phyloP scores from a whole-genome alignment of 37 sponge, comb jelly and placozoan genomes.

The Bolinopsis microptera region DNA sequence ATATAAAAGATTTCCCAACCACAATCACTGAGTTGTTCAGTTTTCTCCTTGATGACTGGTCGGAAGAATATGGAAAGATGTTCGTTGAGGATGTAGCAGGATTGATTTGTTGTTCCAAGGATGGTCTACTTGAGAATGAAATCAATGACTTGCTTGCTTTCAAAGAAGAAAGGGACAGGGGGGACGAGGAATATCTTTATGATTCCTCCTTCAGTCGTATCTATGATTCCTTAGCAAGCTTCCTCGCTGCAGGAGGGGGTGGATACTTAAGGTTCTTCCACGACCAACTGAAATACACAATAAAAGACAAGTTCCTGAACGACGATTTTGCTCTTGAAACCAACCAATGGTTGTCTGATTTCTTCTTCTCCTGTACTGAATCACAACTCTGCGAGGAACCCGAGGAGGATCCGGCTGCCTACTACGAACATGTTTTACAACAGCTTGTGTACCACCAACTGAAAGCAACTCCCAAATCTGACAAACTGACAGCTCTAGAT shows the following conservation, averaged over 20 bases:
- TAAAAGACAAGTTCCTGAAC: not conserved
- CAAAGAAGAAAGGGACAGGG: not conserved
- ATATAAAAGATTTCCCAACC: not conserved
- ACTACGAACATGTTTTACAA: not conserved
- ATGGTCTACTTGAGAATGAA: not conserved
- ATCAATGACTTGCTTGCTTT: not conserved
- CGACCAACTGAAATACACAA: constrained; percentile 9
- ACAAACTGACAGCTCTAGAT: not conserved
- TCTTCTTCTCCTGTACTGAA: not conserved
- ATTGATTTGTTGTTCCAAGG: not conserved
- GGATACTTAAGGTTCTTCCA: constrained; percentile 10
- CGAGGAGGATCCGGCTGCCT: not conserved
- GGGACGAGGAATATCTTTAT: not conserved
- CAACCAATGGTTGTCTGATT: not conserved
- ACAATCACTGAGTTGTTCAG: not conserved
- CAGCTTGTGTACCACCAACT: constrained; percentile 1
- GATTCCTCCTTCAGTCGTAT: not conserved
- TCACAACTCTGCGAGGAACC: not conserved
- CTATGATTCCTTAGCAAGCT: not conserved
- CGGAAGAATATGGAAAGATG: not conserved
- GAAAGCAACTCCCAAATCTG: no score
- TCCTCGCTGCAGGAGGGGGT: not conserved
- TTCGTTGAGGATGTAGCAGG: not conserved
- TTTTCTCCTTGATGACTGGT: not conserved
- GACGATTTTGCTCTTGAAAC: not conserved